Base-by-base conservation (phyloP, 2,113 vertebrate species). In the Xyrauchen texanus region DNA sequence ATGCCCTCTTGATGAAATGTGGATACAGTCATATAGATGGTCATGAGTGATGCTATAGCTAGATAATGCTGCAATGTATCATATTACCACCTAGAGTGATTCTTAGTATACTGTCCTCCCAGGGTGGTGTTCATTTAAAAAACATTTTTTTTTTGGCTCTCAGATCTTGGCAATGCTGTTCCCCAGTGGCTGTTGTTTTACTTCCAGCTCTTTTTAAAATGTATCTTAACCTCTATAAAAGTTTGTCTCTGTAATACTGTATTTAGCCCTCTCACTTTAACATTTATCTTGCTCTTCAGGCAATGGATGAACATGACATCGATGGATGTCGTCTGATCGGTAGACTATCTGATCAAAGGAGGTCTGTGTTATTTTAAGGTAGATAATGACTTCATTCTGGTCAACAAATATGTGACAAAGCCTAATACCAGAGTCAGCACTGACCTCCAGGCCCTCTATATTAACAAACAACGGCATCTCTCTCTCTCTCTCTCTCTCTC, bases 341-440 rank as follows among this genome's bases (percentile, higher is more conserved):
- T 57, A 65, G 62, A n/a, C n/a, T n/a, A 64, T 72, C 68, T 21
- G 78, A 79, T 80, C 62, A 80, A 80, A 73, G 9, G 62, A 73
- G 16, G 69, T 34, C 69, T 73, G 46, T 71, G 68, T 71, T 60
- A 34, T 73, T 73, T 67, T 44, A 73, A 57, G 62, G 68, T 45
- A 62, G 61, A 67, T 45, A 67, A 53, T 57, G 62, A 55, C 68
- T 71, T 81, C 34, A 58, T 13, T 68, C 74, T 47, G 49, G 60
- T 45, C 57, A 82, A 58, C 47, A 78, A 61, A 62, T 45, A 11
- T 58, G 67, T 5, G 49, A 68, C 51, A 60, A 47, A 15, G 44
- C 15, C 64, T 60, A 58, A 70, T n/a, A 71, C 21, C 61, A 73
- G 69, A 66, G 52, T 66, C 49, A 73, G 68, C 44, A 46, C 15